A percentile compares a stretch with the other conserved stretches of the same genome.
Evolutionary conservation across 2,888 invertebrate genomes (phyloP).

Genomic region (Dendrolimus houi): DNA sequence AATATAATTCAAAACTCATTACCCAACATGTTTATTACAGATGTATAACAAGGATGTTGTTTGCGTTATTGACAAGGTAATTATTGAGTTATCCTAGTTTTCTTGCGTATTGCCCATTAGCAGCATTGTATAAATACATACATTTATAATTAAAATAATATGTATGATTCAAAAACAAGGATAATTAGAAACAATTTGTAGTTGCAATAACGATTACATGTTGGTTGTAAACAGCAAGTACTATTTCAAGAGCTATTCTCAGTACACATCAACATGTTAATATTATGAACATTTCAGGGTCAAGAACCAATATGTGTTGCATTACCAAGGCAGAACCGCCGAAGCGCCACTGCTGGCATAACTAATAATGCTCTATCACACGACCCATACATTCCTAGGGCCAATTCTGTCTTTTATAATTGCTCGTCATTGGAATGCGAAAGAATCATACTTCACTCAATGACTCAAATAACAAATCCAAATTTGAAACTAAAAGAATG

Average conservation of each 20-base stretch:
- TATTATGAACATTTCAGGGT: slow-evolving; percentile 33
- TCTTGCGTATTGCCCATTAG: not conserved
- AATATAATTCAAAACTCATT: no score
- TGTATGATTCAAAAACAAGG: not conserved
- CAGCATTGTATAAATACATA: not conserved
- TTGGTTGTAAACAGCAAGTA: not conserved
- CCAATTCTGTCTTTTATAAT: slow-evolving; percentile 35
- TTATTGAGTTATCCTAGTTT: slow-evolving; percentile 1
- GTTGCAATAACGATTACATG: not conserved
- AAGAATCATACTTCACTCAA: slow-evolving; percentile 31
- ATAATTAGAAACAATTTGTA: no score
- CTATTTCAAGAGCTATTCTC: not conserved
- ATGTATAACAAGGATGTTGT: slow-evolving; percentile 49
- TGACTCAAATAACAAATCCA: slow-evolving; percentile 41
- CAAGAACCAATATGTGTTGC: slow-evolving; percentile 35
- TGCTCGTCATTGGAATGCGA: slow-evolving; percentile 41
- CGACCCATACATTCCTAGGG: slow-evolving; percentile 56
- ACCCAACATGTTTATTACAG: slow-evolving; percentile 31
- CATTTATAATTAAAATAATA: not conserved
- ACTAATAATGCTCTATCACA: slow-evolving; percentile 37
- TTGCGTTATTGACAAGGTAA: slow-evolving; percentile 53
- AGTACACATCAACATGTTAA: not conserved
- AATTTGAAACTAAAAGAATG: slow-evolving; percentile 36
- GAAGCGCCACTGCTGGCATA: slow-evolving; percentile 13
- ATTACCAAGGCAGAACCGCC: slow-evolving; percentile 21